Conservation (phyloP, 2,113 vertebrate genomes). For the Amazona vittata region DNA sequence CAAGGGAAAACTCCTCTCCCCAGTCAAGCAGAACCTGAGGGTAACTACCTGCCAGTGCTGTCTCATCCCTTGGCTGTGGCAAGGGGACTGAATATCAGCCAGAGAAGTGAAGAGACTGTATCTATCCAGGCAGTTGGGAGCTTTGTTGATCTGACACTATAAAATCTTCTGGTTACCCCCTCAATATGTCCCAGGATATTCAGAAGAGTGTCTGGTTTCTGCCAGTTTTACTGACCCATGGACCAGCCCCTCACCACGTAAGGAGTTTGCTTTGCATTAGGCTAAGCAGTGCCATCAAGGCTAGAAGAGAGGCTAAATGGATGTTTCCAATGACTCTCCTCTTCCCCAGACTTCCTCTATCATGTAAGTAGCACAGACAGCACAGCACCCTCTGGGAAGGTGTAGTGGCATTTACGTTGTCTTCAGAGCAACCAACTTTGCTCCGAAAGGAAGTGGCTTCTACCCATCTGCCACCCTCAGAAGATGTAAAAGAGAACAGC, state of each 20-base stretch:
- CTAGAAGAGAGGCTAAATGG: background rate
- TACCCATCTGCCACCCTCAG: slow-evolving; percentile 4
- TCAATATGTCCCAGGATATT: background rate
- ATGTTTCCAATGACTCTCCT: background rate
- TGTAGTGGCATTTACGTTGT: background rate
- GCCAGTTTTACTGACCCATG: background rate
- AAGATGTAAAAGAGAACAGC: slow-evolving; percentile 23
- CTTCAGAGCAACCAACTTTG: background rate
- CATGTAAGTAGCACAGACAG: background rate
- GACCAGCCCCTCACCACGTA: background rate
- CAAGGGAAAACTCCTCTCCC: background rate
- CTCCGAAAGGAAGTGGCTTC: background rate
- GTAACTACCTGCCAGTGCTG: background rate
- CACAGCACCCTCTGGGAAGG: background rate
- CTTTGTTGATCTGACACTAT: background rate
- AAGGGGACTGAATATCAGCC: background rate
- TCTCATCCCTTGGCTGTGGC: background rate
- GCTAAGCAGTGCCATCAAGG: background rate
- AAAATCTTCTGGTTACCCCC: background rate
- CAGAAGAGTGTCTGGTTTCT: background rate
- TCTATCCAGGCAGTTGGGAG: background rate
- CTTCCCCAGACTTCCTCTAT: background rate
- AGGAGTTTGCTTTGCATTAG: background rate
- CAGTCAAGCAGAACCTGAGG: background rate
- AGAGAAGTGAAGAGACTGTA: background rate